phyloP scores from a whole-genome alignment of 2,888 invertebrate genomes.

The Serrognathus titanus region DNA sequence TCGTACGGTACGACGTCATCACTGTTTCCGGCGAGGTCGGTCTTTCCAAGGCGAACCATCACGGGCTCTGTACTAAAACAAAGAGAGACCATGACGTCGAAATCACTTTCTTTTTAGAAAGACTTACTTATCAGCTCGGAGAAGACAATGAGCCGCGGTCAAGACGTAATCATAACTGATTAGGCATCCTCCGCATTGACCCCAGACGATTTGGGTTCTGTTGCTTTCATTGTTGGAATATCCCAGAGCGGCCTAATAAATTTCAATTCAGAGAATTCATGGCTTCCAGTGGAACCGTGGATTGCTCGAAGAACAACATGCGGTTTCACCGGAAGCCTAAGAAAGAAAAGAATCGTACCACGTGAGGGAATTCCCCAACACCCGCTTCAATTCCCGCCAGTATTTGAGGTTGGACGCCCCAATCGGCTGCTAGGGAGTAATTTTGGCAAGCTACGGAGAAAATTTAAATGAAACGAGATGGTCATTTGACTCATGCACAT shows the following conservation, averaged over 20 bases:
- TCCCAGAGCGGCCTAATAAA: constrained; percentile 44
- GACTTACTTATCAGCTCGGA: background rate
- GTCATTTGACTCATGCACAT: background rate
- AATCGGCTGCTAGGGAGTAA: background rate
- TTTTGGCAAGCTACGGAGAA: background rate
- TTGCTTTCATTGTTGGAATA: constrained; percentile 29
- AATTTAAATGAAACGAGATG: no score
- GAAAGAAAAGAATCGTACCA: background rate
- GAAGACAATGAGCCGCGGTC: constrained; percentile 58
- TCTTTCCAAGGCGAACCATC: constrained; percentile 38
- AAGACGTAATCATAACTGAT: constrained; percentile 53
- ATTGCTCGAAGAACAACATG: no score
- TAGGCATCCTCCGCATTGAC: constrained; percentile 54
- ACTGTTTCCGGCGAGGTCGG: constrained; percentile 29
- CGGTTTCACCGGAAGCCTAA: background rate
- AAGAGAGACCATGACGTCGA: background rate
- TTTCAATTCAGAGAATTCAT: background rate
- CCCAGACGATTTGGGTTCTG: constrained; percentile 22
- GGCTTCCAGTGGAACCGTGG: no score
- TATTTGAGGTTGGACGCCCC: background rate
- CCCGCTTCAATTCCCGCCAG: background rate
- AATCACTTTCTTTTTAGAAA: background rate
- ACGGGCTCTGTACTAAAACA: background rate
- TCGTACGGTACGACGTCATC: constrained; percentile 35
- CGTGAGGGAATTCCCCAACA: constrained; percentile 1